A percentile compares a stretch with the other conserved stretches of the same genome.
These are phyloP conservation scores for Prinia subflava DNA, from an alignment of 2,113 vertebrate species.

Conservation along the genomic window DNA sequence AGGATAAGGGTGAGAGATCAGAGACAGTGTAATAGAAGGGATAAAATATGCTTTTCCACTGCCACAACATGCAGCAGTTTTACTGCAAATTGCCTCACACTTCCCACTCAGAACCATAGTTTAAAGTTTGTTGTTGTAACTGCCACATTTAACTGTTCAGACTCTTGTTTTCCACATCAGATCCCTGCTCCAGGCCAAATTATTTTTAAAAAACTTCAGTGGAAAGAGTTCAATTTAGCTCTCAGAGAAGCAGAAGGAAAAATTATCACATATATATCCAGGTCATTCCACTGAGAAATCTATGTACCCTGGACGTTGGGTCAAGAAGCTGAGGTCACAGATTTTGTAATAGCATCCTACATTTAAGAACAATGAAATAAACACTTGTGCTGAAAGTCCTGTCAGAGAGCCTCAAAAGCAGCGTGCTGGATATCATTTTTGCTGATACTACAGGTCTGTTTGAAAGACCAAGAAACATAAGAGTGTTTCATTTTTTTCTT, in stretches of 20 bases:
- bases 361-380: not conserved
- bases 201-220: not conserved
- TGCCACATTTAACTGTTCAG: not conserved
- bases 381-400: not conserved
- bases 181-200: not conserved
- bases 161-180: not conserved
- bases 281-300: not conserved
- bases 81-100: not conserved
- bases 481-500: not conserved
- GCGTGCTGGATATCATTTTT: not conserved
- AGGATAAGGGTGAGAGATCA: not conserved
- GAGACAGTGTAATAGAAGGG: not conserved
- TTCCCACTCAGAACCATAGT: not conserved
- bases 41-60: not conserved
- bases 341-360: not conserved
- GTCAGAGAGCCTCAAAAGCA: not conserved
- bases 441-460: not conserved
- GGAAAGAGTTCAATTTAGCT: not conserved
- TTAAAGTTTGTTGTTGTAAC: not conserved
- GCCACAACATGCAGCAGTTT: not conserved
- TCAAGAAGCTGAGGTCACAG: not conserved
- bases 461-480: not conserved
- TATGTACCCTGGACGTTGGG: not conserved
- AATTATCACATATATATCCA: not conserved
- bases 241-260: not conserved